Conservation (phyloP, 1,140 invertebrate species). For the Rhagoletis zephyria region DNA sequence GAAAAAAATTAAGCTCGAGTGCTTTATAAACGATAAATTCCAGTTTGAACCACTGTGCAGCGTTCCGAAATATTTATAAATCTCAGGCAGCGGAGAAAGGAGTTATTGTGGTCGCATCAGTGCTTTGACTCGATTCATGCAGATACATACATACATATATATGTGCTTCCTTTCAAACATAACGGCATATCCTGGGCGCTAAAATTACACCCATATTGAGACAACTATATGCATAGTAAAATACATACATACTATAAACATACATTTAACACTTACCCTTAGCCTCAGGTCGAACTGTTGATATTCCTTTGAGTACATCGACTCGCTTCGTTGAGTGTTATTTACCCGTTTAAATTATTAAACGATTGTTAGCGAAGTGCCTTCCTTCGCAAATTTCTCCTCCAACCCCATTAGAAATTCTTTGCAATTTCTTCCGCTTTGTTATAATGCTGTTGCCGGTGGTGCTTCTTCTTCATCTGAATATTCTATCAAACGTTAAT, state of each 20-base stretch:
- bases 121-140: not conserved
- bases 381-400: conserved; percentile 22
- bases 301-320: conserved; percentile 3
- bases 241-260: not conserved
- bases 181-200: conserved; percentile 26
- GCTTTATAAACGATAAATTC: not conserved
- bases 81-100: not conserved
- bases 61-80: not conserved
- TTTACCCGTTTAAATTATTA: conserved; percentile 54
- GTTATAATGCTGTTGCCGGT: not conserved
- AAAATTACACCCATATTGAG: no score
- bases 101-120: not conserved
- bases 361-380: conserved; percentile 45
- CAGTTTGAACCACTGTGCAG: not conserved
- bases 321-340: conserved; percentile 42
- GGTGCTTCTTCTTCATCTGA: not conserved
- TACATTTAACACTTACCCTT: not conserved
- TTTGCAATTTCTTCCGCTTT: conserved; percentile 41
- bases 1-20: not conserved
- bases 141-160: not conserved
- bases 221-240: no score
- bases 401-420: conserved; percentile 1
- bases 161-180: not conserved
- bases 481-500: conserved; percentile 14
- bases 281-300: not conserved